These are phyloP conservation scores for Neomorphus geoffroyi DNA, from an alignment of 2,797 vertebrate species.

Conservation along the genomic window DNA sequence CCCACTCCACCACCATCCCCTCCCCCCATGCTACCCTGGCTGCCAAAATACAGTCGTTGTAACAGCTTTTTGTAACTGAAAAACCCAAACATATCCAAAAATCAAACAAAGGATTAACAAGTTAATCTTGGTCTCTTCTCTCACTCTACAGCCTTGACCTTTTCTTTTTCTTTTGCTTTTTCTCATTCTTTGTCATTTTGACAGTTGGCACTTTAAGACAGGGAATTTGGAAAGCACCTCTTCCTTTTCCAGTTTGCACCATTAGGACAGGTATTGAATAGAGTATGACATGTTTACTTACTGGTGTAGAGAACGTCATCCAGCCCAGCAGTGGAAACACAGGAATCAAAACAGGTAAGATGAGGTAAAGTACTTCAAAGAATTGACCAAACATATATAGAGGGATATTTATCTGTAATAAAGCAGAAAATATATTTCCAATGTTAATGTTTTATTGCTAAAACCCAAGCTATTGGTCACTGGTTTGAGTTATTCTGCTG, in stretches of 20 bases:
- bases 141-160: not conserved
- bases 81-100: not conserved
- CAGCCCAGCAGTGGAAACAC: not conserved
- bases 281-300: not conserved
- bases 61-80: not conserved
- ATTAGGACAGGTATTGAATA: not conserved
- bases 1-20: not conserved
- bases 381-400: rapidly evolving
- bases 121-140: not conserved
- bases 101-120: not conserved
- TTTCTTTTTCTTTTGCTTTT: not conserved
- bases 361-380: rapidly evolving
- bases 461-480: not conserved
- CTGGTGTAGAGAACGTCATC: not conserved
- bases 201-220: not conserved
- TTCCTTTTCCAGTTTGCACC: not conserved
- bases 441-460: rapidly evolving
- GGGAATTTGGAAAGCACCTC: not conserved
- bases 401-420: slow-evolving; percentile 1
- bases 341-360: slow-evolving; percentile 29
- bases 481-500: not conserved
- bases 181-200: not conserved
- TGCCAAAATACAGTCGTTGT: not conserved
- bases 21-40: not conserved
- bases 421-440: not conserved